These are phyloP conservation scores for Phrixothrix hirtus DNA, from an alignment of 2,888 invertebrate genomes.

Conservation along the genomic window DNA sequence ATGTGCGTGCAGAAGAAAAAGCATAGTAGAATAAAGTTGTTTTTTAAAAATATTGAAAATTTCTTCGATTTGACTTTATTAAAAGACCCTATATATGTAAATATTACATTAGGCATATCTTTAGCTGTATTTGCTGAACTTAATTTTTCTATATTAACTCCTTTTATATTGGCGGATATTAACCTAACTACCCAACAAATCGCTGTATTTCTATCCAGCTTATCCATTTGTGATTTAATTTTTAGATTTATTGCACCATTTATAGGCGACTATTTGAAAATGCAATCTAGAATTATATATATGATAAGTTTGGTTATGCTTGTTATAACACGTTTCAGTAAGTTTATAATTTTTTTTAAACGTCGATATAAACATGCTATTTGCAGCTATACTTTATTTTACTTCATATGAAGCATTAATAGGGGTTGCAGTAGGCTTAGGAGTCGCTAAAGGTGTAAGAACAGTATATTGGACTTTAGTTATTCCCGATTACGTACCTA, in stretches of 20 bases:
- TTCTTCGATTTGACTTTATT: constrained; percentile 69
- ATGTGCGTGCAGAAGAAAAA: no score
- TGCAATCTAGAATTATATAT: constrained; percentile 67
- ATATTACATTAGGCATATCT: constrained; percentile 69
- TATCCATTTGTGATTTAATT: constrained; percentile 61
- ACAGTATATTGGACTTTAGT: constrained; percentile 71
- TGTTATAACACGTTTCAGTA: constrained; percentile 65
- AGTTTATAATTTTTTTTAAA: constrained; percentile 53
- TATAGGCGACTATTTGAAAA: constrained; percentile 66
- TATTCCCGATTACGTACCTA: constrained; percentile 69
- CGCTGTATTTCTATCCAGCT: constrained; percentile 65
- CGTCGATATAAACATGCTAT: constrained; percentile 46
- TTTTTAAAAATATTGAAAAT: constrained; percentile 31
- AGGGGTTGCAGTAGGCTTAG: constrained; percentile 62
- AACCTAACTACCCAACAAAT: constrained; percentile 62
- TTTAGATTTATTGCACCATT: constrained; percentile 68
- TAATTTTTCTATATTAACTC: constrained; percentile 68
- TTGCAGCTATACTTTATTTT: constrained; percentile 53
- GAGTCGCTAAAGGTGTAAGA: constrained; percentile 70
- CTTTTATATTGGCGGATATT: constrained; percentile 69
- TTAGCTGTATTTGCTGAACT: constrained; percentile 70
- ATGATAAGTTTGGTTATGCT: constrained; percentile 64
- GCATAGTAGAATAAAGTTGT: background rate
- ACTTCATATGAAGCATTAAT: constrained; percentile 50
- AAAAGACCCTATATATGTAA: constrained; percentile 69